Base-by-base conservation (phyloP, 2,797 vertebrate genomes). In the Melanotaenia nigrans region DNA sequence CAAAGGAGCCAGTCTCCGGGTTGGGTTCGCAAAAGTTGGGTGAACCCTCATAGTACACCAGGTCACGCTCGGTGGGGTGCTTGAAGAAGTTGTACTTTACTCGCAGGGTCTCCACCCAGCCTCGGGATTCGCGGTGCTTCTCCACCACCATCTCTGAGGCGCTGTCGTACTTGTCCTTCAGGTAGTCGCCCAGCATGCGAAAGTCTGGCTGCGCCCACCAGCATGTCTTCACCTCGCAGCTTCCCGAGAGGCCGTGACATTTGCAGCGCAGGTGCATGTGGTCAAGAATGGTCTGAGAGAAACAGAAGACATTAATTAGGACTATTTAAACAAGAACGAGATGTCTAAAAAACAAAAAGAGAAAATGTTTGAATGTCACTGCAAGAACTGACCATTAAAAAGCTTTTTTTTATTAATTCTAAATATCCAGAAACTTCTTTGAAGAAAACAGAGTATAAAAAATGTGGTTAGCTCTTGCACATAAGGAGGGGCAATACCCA, bases 231-330 rank as follows among this genome's bases (percentile, higher is more conserved):
- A 99, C 98, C 91, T 99, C 98, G 0, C 98, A 99, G 94, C 97
- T 99, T 25, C 98, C 97, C 0, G 98, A 99, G 69, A 99, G 95
- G 24, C 98, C 98, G 1, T 99, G 98, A 61, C 98, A 99, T 73
- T 99, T 99, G 66, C 98, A 99, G 85, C 98, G 97, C 69, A 99
- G 94, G 88, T 98, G 97, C 97, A 99, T 98, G 95, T 99, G 96
- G 33, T 99, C 97, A 74, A 99, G 93, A 91, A 99, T 98, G 79
- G 97, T 98, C 97, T 99, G 89, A 12, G 51, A 40, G 2, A 74
- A 68, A 78, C 63, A 75, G 2, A 55, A n/a, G 5, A 63, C 14
- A 25, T 16, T 22, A 3, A 20, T 73, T 18, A 65, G 61, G n/a
- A 59, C 6, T 47, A 28, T 38, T 16, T 49, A 35, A 59, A 35